phyloP scores from a whole-genome alignment of 2,797 vertebrate species.

The Borostomias antarcticus region DNA sequence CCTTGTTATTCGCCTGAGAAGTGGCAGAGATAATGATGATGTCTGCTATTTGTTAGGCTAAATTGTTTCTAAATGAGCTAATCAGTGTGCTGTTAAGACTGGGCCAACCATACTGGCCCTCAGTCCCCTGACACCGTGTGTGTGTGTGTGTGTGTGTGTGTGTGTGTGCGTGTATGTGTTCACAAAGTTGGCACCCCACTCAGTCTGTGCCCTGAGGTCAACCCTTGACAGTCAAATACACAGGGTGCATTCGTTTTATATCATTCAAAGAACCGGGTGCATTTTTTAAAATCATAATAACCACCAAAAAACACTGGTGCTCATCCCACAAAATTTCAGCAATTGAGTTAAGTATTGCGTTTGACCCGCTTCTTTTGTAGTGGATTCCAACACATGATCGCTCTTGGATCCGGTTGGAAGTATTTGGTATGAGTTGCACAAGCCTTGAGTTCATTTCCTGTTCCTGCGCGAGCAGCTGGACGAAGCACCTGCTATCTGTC shows the following conservation, averaged over 20 bases:
- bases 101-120: constrained; percentile 47
- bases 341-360: no score
- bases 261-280: no score
- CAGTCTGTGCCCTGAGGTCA: constrained; percentile 3
- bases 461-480: background rate
- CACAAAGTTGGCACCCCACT: constrained; percentile 19
- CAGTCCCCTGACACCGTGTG: constrained; percentile 38
- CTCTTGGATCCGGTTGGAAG: no score
- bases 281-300: no score
- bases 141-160: background rate
- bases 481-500: background rate
- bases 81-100: constrained; percentile 58
- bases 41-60: constrained; percentile 65
- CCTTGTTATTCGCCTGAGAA: constrained; percentile 46
- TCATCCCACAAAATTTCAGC: no score
- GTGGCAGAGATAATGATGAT: constrained; percentile 57
- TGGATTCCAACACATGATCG: no score
- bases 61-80: constrained; percentile 69
- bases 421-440: background rate
- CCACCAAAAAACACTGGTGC: no score
- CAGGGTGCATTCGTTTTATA: no score
- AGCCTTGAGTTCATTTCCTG: background rate
- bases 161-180: constrained; percentile 7
- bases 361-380: no score
- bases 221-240: no score